Evolutionary conservation across 2,888 invertebrate genomes (phyloP).

Genomic region (Drosophila formosana): DNA sequence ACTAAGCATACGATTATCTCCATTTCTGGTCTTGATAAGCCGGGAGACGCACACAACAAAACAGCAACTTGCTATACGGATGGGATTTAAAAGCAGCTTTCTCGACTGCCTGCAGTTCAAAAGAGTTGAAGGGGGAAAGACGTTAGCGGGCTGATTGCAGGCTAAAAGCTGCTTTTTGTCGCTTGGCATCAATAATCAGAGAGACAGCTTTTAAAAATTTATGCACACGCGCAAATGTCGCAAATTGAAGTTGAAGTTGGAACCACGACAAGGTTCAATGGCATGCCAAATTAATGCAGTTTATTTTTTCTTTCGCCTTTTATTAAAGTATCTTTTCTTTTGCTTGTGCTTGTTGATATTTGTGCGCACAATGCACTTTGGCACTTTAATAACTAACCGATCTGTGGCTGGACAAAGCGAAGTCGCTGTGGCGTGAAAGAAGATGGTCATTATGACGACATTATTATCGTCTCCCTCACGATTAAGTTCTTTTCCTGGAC

Average conservation of each 20-base stretch:
- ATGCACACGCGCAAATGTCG: conserved; percentile 54
- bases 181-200: conserved; percentile 35
- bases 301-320: conserved; percentile 5
- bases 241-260: conserved; percentile 44
- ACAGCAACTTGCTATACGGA: neutral
- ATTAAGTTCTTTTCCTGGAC: conserved; percentile 6
- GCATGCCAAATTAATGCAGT: conserved; percentile 54
- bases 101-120: conserved; percentile 24
- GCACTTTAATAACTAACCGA: conserved; percentile 45
- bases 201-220: conserved; percentile 48
- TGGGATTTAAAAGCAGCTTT: conserved; percentile 37
- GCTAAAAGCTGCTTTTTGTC: conserved; percentile 52
- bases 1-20: conserved; percentile 24
- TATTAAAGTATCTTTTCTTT: conserved; percentile 7
- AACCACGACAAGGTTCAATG: conserved; percentile 57
- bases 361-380: conserved; percentile 65
- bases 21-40: neutral
- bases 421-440: neutral
- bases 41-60: neutral
- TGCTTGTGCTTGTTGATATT: conserved; percentile 13
- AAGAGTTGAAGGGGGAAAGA: neutral
- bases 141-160: conserved; percentile 27
- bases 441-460: conserved; percentile 14
- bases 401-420: neutral
- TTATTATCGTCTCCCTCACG: neutral